Conservation (phyloP, 2,888 invertebrate genomes). For the Creontiades dilutus region DNA sequence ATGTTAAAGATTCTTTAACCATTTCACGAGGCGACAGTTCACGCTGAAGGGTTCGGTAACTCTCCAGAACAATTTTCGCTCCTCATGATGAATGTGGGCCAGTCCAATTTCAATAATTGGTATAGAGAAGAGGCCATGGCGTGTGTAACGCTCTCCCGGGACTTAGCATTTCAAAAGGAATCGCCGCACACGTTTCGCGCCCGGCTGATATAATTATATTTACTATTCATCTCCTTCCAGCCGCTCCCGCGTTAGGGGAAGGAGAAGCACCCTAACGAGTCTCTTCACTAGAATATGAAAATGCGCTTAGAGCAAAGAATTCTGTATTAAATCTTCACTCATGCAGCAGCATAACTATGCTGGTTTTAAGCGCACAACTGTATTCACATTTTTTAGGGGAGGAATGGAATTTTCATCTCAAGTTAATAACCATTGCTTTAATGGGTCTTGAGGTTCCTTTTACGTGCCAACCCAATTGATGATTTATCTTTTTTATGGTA, state of each 20-base stretch:
- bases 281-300: constrained; percentile 34
- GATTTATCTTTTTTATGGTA: no score
- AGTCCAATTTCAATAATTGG: constrained; percentile 35
- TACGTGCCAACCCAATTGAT: no score
- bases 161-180: constrained; percentile 51
- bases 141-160: constrained; percentile 29
- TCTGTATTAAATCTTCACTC: constrained; percentile 16
- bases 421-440: no score
- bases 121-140: constrained; percentile 10
- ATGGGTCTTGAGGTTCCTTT: no score
- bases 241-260: constrained; percentile 26
- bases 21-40: neutral
- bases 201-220: constrained; percentile 46
- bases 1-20: no score
- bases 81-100: constrained; percentile 29
- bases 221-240: constrained; percentile 44
- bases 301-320: neutral
- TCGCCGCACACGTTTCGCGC: constrained; percentile 39
- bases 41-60: neutral
- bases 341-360: neutral
- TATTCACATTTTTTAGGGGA: neutral
- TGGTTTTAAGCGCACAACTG: neutral
- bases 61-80: neutral
- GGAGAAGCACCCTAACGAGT: constrained; percentile 16
- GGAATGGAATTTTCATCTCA: neutral